phyloP scores from a whole-genome alignment of 2,888 invertebrate species.

The Loripinus fragilis region DNA sequence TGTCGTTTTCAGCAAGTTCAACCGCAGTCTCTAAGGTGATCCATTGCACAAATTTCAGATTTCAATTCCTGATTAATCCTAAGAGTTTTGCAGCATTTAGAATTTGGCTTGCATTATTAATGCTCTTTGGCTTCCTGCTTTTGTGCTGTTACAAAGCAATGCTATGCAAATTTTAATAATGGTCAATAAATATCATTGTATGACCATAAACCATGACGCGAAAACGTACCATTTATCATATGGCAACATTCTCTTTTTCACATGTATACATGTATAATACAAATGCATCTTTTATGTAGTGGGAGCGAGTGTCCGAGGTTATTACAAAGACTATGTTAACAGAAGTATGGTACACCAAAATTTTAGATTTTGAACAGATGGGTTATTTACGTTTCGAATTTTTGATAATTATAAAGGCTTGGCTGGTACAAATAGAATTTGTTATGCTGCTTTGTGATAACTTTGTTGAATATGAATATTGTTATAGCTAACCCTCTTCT shows the following conservation, averaged over 20 bases:
- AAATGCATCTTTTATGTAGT: too few relatives aligned
- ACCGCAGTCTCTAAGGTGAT: background rate
- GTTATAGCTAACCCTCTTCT: too few relatives aligned
- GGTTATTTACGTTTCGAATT: conserved; percentile 15
- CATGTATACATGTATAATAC: too few relatives aligned
- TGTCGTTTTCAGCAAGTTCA: conserved; percentile 1
- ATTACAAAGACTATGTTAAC: too few relatives aligned
- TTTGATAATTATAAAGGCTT: background rate
- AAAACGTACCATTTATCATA: too few relatives aligned
- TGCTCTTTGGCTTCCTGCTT: conserved; percentile 1
- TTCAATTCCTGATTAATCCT: background rate
- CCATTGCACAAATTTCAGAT: background rate
- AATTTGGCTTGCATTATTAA: conserved; percentile 12
- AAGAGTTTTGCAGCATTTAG: background rate
- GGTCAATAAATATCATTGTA: too few relatives aligned
- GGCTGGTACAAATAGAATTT: background rate
- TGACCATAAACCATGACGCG: too few relatives aligned
- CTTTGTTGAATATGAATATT: too few relatives aligned
- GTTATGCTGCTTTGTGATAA: background rate
- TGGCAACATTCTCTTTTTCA: too few relatives aligned
- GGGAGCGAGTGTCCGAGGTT: too few relatives aligned
- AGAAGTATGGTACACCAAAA: too few relatives aligned
- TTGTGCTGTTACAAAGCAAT: background rate
- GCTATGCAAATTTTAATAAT: conserved; percentile 11
- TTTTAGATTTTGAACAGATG: conserved; percentile 13